Evolutionary conservation across 2,113 vertebrate genomes (phyloP), one percentile per base, ranked within the genome.

Genomic region (Cyanoderma ruficeps): DNA sequence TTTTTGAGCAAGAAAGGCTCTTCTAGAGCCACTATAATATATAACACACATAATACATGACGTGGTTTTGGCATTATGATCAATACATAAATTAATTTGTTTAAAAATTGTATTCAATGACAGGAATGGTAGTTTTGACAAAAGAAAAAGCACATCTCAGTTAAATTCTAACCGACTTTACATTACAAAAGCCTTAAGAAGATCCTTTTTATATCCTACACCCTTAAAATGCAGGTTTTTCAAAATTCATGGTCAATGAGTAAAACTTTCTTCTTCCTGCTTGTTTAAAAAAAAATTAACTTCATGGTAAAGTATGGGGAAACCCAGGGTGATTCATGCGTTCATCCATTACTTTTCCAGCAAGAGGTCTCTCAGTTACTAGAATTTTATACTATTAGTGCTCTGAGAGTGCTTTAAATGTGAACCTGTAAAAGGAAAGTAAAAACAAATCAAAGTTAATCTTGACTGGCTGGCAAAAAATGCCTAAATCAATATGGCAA

Each of bases 361-460:
- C 87, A 90, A 86, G 52, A 91, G 31, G 88, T 87, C 95, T 76
- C 74, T 84, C 90, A 95, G 76, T 96, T 96, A 95, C 83, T 78
- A 97, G 94, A 95, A 94, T 97, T 95, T 98, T 97, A 89, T 77
- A 95, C 91, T 94, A 92, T 96, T 97, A 97, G 89, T 94, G 60
- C 57, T 97, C 90, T 81, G 68, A 96, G 89, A 95, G 72, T 71
- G 87, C 93, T 98, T 97, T 96, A 97, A 98, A 97, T 83, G 88
- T 79, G 97, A 97, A 98, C 96, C 95, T 96, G 76, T 95, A 96
- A 95, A 80, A 96, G 83, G 95, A 97, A 98, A 98, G 89, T 97
- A 97, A 98, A 97, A 98, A 95, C 96, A 98, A 98, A 97, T 98
- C 97, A 98, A 98, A 97, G 95, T 97, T 97, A 98, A 98, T 98